Evolutionary conservation across 1,140 invertebrate genomes (phyloP).

Genomic region (Cyrtorhinus lividipennis): DNA sequence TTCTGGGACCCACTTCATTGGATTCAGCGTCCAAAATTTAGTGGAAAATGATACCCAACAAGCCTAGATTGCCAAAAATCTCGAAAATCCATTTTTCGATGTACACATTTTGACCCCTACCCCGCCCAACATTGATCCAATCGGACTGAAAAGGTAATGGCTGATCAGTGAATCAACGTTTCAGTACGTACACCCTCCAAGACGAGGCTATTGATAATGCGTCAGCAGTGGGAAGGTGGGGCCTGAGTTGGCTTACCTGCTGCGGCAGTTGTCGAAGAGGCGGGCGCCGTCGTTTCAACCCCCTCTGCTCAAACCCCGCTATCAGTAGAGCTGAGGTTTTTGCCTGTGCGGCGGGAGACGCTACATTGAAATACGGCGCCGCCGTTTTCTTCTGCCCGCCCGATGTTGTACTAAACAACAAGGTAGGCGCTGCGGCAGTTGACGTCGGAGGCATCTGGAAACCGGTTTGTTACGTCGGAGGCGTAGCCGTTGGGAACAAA

Average conservation of each 20-base stretch:
- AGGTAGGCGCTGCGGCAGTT: background rate
- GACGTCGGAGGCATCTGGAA: background rate
- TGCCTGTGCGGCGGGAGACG: background rate
- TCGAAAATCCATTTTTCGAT: too few species aligned
- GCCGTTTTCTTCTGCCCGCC: background rate
- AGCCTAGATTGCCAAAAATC: too few species aligned
- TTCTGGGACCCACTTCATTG: too few species aligned
- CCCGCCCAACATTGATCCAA: too few species aligned
- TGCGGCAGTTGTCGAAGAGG: background rate
- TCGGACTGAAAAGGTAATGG: too few species aligned
- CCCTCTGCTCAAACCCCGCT: background rate
- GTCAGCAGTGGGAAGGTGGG: too few species aligned
- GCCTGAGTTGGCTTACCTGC: background rate
- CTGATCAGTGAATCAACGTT: too few species aligned
- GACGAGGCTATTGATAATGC: too few species aligned
- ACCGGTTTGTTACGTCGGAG: background rate
- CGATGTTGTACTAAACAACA: background rate
- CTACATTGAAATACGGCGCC: background rate
- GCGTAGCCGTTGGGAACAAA: background rate
- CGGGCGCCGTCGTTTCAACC: background rate
- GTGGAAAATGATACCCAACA: too few species aligned
- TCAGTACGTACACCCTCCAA: too few species aligned
- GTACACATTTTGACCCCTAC: too few species aligned
- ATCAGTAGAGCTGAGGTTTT: background rate
- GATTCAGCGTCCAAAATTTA: too few species aligned